Percentiles rank a stretch among this genome's conserved stretches.
Conservation (phyloP, 2,113 vertebrate genomes). For the Bubo blakistoni region DNA sequence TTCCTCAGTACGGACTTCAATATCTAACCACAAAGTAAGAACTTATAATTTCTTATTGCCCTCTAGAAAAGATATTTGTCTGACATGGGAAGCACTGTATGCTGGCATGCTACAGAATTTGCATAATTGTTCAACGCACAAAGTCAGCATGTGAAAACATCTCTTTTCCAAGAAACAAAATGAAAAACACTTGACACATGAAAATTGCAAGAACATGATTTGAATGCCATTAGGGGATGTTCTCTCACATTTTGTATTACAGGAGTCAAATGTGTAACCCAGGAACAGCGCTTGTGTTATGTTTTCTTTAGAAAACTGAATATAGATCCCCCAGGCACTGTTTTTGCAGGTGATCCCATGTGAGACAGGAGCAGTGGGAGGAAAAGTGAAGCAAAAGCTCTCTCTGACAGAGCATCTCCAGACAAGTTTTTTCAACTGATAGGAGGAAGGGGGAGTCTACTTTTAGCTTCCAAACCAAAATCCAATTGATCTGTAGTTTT, state of each 20-base stretch:
- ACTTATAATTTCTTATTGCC: slow-evolving; percentile 6
- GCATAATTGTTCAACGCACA: slow-evolving; percentile 43
- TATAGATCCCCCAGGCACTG: slow-evolving; percentile 55
- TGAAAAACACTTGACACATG: slow-evolving; percentile 59
- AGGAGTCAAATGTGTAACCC: slow-evolving; percentile 22
- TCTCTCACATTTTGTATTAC: slow-evolving; percentile 52
- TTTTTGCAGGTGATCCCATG: slow-evolving; percentile 41
- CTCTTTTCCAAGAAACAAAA: slow-evolving; percentile 51
- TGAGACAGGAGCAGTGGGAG: neutral
- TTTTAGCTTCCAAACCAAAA: slow-evolving; percentile 28
- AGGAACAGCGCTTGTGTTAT: slow-evolving; percentile 45
- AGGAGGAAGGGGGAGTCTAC: neutral
- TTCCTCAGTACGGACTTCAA: neutral
- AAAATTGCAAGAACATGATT: slow-evolving; percentile 63
- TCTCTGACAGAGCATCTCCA: slow-evolving; percentile 41
- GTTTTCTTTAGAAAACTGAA: slow-evolving; percentile 68
- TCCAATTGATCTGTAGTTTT: neutral
- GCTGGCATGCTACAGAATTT: slow-evolving; percentile 35
- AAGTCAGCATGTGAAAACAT: slow-evolving; percentile 36
- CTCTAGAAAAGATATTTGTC: slow-evolving; percentile 41
- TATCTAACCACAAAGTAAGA: neutral
- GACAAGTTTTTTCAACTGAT: slow-evolving; percentile 17
- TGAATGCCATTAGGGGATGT: slow-evolving; percentile 58
- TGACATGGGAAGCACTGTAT: slow-evolving; percentile 3
- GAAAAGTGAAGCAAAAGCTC: slow-evolving; percentile 45